Base-by-base conservation (phyloP, 2,113 vertebrate species). In the Etheostoma spectabile region DNA sequence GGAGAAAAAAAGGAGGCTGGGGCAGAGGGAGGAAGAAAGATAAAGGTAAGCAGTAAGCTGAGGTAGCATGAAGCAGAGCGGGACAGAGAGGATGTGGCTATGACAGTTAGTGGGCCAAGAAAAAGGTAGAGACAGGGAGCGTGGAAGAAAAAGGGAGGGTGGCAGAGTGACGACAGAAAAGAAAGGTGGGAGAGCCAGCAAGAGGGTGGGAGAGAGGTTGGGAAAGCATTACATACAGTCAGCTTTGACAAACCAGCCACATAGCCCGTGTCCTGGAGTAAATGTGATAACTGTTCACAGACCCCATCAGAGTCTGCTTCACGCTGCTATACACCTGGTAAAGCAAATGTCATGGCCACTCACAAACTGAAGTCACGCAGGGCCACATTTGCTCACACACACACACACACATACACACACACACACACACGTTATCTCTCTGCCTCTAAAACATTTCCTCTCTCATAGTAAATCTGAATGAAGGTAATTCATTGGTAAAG, bases 211-310 rank as follows among this genome's bases (percentile, higher is more conserved):
- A 72, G 72, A 74, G 38, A 74, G 49, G 87, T 82, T 84, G 79
- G 73, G 74, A 68, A 72, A 80, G 45, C 24, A 57, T 78, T 80
- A 80, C 62, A 78, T 77, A 81, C 71, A 87, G 78, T 79, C 82
- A 76, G 82, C 79, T 79, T 56, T 74, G 66, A 84, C 86, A 86
- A 80, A 76, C 85, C 82, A 79, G 67, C 79, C 69, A 80, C 74
- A 80, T 57, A 80, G 69, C 80, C 69, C 61, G 18, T 85, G 80
- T 86, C 60, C 89, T 85, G 88, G 48, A 82, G 91, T 84, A 91
- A 91, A 87, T 87, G 89, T 90, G 90, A 91, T 92, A 92, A 89
- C 81, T 88, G 85, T 85, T 91, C 81, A 91, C 83, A 87, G 80
- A 82, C 78, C 78, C 73, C 74, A 90, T 92, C 91, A 88, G 77